These are phyloP conservation scores for Apaloderma vittatum DNA, from an alignment of 2,113 vertebrate species.

Conservation along the genomic window DNA sequence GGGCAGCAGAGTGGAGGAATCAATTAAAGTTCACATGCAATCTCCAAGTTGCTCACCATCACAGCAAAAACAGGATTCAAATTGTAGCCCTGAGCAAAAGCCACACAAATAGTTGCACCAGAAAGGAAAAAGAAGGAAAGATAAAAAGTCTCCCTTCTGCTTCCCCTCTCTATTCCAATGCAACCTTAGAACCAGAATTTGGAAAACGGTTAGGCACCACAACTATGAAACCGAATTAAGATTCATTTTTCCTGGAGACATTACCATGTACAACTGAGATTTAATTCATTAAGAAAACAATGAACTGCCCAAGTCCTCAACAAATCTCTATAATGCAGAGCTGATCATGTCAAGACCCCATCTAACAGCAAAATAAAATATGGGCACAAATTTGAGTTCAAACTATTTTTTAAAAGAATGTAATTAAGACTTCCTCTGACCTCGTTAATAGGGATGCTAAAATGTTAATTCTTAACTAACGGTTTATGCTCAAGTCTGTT, in stretches of 20 bases:
- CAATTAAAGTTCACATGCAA: constrained; percentile 16
- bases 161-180: not conserved
- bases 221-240: not conserved
- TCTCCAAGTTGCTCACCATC: constrained; percentile 35
- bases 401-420: not conserved
- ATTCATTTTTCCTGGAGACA: not conserved
- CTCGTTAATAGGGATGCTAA: constrained; percentile 2
- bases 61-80: constrained; percentile 54
- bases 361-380: not conserved
- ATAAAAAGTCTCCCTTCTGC: not conserved
- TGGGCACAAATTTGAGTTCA: not conserved
- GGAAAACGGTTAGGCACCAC: constrained; percentile 30
- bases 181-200: constrained; percentile 42
- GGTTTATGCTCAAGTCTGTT: not conserved
- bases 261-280: not conserved
- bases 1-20: not conserved
- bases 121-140: not conserved
- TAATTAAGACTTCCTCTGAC: constrained; percentile 11
- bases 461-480: constrained; percentile 22
- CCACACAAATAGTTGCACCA: constrained; percentile 56
- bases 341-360: not conserved
- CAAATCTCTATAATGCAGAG: not conserved
- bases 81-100: constrained; percentile 62
- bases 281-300: not conserved
- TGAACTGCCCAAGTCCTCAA: not conserved